Evolutionary conservation across 2,113 vertebrate genomes (phyloP).

Genomic region (Odobenus rosmarus): DNA sequence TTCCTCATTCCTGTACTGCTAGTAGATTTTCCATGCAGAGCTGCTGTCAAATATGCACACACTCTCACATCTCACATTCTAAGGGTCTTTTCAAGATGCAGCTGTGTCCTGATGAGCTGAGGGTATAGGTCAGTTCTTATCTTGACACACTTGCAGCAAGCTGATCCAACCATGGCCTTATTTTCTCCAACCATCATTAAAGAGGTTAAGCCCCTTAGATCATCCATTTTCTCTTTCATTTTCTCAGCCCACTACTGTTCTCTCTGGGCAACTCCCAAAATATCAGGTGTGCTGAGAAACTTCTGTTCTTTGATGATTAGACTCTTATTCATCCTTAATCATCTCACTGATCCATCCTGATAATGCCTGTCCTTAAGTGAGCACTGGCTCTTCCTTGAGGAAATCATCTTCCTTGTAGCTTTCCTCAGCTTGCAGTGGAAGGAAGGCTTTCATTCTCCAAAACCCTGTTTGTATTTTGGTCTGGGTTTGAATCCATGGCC

Average conservation of each 20-base stretch:
- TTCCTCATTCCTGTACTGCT: too few species aligned
- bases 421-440: neutral
- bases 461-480: neutral
- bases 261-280: neutral
- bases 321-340: neutral
- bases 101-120: neutral
- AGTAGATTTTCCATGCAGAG: neutral
- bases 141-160: neutral
- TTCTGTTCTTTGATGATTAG: constrained; percentile 9
- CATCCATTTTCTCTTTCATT: neutral
- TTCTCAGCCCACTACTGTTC: neutral
- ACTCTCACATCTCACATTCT: neutral
- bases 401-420: neutral
- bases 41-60: neutral
- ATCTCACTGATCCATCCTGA: neutral
- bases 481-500: neutral
- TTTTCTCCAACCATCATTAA: neutral
- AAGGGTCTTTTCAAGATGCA: neutral
- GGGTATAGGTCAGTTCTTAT: neutral
- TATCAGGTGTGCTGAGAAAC: neutral
- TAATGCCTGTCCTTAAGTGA: neutral
- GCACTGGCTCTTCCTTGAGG: neutral
- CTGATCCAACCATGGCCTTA: neutral
- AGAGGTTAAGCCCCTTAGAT: neutral
- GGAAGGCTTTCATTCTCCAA: neutral